Conservation (phyloP, 2,888 invertebrate species). For the Drosophila falleni region DNA sequence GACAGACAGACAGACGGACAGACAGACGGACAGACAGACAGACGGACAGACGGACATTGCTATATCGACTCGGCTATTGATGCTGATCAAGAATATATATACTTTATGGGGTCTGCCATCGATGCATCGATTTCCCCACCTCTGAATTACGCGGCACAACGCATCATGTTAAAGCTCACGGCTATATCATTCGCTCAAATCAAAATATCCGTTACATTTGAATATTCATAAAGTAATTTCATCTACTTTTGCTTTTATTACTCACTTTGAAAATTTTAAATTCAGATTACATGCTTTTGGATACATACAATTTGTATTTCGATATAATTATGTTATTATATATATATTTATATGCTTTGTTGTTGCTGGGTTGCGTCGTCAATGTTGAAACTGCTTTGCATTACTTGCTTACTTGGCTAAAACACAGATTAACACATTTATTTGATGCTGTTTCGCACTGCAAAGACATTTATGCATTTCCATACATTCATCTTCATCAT, state of each 20-base stretch:
- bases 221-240: slow-evolving; percentile 36
- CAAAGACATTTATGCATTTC: slow-evolving; percentile 45
- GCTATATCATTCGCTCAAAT: neutral
- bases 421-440: slow-evolving; percentile 81
- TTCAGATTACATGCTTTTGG: slow-evolving; percentile 78
- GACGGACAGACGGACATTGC: no score
- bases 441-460: slow-evolving; percentile 61
- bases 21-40: no score
- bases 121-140: no score
- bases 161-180: no score
- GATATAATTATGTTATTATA: slow-evolving; percentile 58
- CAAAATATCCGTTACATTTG: slow-evolving; percentile 21
- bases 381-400: slow-evolving; percentile 38
- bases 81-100: no score
- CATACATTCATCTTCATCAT: slow-evolving; percentile 8
- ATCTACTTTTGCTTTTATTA: slow-evolving; percentile 77
- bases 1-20: no score
- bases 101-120: no score
- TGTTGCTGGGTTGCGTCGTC: slow-evolving; percentile 38
- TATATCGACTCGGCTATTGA: no score
- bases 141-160: no score
- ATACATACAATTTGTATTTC: slow-evolving; percentile 72
- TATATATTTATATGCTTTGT: slow-evolving; percentile 46
- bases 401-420: slow-evolving; percentile 74
- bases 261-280: slow-evolving; percentile 79